phyloP scores from a whole-genome alignment of 2,797 vertebrate genomes.

The Aselliscus stoliczkanus region DNA sequence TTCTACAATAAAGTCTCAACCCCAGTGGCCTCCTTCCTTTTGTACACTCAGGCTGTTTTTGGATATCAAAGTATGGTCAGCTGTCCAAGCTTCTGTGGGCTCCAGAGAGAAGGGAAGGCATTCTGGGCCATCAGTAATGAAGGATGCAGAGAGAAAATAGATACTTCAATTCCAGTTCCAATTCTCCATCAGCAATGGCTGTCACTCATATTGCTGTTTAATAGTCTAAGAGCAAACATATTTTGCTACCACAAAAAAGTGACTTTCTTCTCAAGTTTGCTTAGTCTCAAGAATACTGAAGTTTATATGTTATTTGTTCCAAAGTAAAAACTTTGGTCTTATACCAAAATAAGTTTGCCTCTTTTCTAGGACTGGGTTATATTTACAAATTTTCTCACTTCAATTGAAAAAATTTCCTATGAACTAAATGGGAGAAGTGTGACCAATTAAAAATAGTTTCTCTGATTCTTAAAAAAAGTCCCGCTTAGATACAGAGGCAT shows the following conservation, averaged over 20 bases:
- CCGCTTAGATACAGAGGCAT: not conserved
- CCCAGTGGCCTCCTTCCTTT: not conserved
- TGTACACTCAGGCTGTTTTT: not conserved
- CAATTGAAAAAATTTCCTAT: not conserved
- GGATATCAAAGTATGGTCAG: not conserved
- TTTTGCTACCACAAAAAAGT: not conserved
- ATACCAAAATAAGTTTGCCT: not conserved
- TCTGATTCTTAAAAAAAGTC: not conserved
- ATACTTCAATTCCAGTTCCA: not conserved
- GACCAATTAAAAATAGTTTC: conserved; percentile 16
- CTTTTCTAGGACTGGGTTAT: not conserved
- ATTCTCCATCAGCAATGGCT: not conserved
- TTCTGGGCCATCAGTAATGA: not conserved
- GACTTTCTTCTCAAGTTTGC: not conserved
- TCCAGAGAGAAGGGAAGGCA: not conserved
- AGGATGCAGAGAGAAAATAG: not conserved
- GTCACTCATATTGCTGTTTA: not conserved
- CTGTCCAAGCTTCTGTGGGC: not conserved
- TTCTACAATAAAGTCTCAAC: not conserved
- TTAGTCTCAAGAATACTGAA: conserved; percentile 18
- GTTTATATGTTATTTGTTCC: not conserved
- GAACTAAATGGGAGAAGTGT: not conserved
- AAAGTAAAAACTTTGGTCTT: not conserved
- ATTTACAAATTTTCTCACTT: not conserved
- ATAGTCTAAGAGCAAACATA: not conserved